Percentiles rank a stretch among this genome's conserved stretches.
These are phyloP conservation scores for Rhagoletis zephyria DNA, from an alignment of 1,140 invertebrate genomes.

Conservation along the genomic window DNA sequence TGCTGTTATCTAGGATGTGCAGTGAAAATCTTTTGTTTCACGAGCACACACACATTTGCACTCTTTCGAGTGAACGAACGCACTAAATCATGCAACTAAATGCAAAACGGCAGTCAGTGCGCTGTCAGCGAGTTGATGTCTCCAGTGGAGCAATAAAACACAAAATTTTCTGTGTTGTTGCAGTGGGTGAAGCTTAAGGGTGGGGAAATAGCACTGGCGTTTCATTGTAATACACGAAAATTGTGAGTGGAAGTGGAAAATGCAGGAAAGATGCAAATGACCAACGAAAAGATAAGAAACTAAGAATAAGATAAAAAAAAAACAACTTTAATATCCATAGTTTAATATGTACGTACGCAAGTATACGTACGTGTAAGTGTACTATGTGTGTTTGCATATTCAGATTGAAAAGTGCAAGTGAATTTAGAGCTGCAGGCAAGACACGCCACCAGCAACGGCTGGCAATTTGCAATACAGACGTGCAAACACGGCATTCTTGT, in stretches of 20 bases:
- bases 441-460: neutral
- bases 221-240: neutral
- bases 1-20: neutral
- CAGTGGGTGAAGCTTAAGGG: neutral
- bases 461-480: neutral
- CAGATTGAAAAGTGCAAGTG: constrained; percentile 19
- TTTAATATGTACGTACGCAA: neutral
- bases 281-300: neutral
- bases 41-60: neutral
- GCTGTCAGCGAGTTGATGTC: neutral
- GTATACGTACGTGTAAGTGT: neutral
- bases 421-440: neutral
- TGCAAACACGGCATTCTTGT: neutral
- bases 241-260: neutral
- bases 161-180: neutral
- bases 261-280: constrained; percentile 37
- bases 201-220: too few relatives aligned
- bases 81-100: constrained; percentile 18
- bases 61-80: neutral
- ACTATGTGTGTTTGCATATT: neutral
- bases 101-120: neutral
- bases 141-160: neutral
- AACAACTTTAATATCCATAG: neutral
- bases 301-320: neutral
- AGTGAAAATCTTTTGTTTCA: neutral